Evolutionary conservation across 2,113 vertebrate species (phyloP).

Genomic region (Hepsetus odoe): DNA sequence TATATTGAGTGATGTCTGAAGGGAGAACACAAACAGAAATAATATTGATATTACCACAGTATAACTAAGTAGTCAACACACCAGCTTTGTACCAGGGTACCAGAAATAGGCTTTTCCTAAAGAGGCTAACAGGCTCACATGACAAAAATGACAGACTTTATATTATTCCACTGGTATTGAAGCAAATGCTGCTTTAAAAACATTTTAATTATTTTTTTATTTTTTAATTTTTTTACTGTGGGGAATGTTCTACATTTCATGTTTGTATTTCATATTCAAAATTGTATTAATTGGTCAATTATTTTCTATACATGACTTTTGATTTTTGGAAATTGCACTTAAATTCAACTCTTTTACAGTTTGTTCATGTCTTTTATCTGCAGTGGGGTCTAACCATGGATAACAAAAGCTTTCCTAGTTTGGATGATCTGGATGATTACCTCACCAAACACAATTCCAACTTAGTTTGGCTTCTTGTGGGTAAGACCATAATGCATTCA

Average conservation of each 20-base stretch:
- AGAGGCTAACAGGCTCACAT: background rate
- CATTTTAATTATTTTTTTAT: too few species aligned
- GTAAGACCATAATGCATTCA: conserved; percentile 68
- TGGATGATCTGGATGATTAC: conserved; percentile 87
- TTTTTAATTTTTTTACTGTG: too few species aligned
- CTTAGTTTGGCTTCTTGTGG: conserved; percentile 96
- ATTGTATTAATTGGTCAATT: too few species aligned
- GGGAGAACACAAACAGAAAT: background rate
- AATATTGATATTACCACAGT: background rate
- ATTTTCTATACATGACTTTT: too few species aligned
- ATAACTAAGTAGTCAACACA: background rate
- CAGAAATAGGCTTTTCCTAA: background rate
- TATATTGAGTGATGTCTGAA: background rate
- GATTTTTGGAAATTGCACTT: too few species aligned
- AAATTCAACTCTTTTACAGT: background rate
- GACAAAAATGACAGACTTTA: too few species aligned
- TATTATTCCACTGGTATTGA: too few species aligned
- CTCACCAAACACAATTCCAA: conserved; percentile 93
- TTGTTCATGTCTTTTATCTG: conserved; percentile 47
- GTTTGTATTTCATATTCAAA: background rate
- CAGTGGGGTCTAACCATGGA: conserved; percentile 73
- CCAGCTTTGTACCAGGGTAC: background rate
- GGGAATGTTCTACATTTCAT: too few species aligned
- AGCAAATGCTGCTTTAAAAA: too few species aligned
- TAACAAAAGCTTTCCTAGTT: conserved; percentile 87